Evolutionary conservation across 2,113 vertebrate genomes (phyloP).

Genomic region (Chionomys nivalis): DNA sequence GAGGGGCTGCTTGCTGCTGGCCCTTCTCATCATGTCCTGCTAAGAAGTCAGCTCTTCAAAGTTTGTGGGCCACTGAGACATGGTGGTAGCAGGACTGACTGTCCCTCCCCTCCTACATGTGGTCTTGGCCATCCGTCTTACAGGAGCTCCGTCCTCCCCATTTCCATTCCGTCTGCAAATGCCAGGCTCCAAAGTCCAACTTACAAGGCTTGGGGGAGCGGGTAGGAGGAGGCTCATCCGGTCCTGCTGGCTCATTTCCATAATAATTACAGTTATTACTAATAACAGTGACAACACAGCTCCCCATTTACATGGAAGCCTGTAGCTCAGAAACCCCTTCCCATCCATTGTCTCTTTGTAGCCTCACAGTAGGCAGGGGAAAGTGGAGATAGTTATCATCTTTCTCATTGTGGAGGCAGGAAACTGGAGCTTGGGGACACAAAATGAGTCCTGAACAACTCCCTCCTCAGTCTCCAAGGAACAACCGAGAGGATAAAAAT

Average conservation of each 20-base stretch:
- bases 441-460: slow-evolving; percentile 59
- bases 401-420: slow-evolving; percentile 52
- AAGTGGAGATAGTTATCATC: not conserved
- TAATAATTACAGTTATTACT: slow-evolving; percentile 78
- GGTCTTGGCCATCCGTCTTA: not conserved
- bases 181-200: not conserved
- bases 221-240: slow-evolving; percentile 29
- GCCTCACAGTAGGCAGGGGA: not conserved
- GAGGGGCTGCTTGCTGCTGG: not conserved
- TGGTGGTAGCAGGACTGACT: not conserved
- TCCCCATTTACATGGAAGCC: slow-evolving; percentile 11
- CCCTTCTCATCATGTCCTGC: not conserved
- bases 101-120: rapidly evolving
- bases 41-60: not conserved
- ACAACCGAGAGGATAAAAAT: not conserved
- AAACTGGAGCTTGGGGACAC: slow-evolving; percentile 53
- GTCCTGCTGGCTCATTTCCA: slow-evolving; percentile 74
- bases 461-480: not conserved
- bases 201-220: not conserved
- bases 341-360: not conserved
- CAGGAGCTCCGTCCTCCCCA: not conserved
- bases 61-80: not conserved
- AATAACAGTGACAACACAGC: slow-evolving; percentile 60
- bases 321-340: not conserved
- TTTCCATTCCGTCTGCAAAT: not conserved